Percentiles rank a stretch among this genome's conserved stretches.
phyloP scores from a whole-genome alignment of 1,140 invertebrate genomes.

The Coenobita brevimanus region DNA sequence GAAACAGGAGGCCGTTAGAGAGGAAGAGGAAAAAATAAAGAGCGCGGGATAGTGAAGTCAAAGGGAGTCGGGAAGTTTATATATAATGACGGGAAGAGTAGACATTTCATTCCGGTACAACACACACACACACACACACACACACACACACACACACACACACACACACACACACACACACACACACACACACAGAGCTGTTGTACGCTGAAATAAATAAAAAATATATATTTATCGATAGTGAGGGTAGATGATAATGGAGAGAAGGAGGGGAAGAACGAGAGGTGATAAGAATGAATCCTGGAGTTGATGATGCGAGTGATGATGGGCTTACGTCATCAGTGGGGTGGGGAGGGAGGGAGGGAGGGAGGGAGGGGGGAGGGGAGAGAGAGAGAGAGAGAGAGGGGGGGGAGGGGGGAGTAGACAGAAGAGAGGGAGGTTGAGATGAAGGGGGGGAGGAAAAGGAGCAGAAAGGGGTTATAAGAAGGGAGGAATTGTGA shows the following conservation, averaged over 20 bases:
- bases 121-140: constrained; percentile 37
- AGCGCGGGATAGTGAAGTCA: background rate
- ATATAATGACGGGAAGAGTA: background rate
- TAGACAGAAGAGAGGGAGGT: background rate
- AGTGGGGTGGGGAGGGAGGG: background rate
- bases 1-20: background rate
- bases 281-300: background rate
- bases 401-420: background rate
- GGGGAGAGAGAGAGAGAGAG: background rate
- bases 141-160: constrained; percentile 25
- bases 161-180: constrained; percentile 27
- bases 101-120: background rate
- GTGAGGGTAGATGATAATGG: background rate
- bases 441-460: background rate
- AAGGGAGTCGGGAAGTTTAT: background rate
- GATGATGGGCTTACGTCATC: background rate
- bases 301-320: background rate
- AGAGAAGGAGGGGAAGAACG: background rate
- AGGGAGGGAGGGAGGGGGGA: background rate
- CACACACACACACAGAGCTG: constrained; percentile 38
- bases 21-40: background rate
- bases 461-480: background rate
- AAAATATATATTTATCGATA: too few species aligned
- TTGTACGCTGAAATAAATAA: too few species aligned
- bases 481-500: background rate